Conservation (phyloP, 2,888 invertebrate species). For the Anoncus sp. region DNA sequence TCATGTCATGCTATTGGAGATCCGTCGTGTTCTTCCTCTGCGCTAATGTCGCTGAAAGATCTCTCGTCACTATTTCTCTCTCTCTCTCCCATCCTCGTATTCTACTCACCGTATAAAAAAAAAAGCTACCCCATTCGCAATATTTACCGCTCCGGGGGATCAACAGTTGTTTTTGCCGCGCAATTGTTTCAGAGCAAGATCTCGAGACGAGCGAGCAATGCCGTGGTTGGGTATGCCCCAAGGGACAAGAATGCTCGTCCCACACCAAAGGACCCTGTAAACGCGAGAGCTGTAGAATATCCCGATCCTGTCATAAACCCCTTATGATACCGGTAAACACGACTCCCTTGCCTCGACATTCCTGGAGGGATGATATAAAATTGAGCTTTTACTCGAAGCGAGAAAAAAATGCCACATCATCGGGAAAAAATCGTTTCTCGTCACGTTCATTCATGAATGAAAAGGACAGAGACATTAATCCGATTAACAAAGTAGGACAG, state of each 20-base stretch:
- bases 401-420: constrained; percentile 10
- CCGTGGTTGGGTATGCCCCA: constrained; percentile 78
- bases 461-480: neutral
- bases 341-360: constrained; percentile 16
- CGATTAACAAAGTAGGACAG: constrained; percentile 37
- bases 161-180: constrained; percentile 21
- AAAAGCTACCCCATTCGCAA: neutral
- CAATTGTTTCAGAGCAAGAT: constrained; percentile 67
- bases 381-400: constrained; percentile 35
- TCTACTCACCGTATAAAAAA: constrained; percentile 2
- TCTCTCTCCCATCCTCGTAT: neutral
- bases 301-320: constrained; percentile 69
- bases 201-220: constrained; percentile 67
- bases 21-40: too few relatives aligned
- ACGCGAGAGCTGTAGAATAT: constrained; percentile 65
- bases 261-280: constrained; percentile 65
- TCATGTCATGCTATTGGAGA: too few relatives aligned
- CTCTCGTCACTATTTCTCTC: neutral
- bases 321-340: constrained; percentile 15
- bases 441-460: neutral
- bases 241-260: constrained; percentile 68
- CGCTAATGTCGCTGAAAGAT: too few relatives aligned
- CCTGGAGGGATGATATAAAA: constrained; percentile 42
- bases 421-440: constrained; percentile 11
- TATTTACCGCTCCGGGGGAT: constrained; percentile 6